A percentile compares a stretch with the other conserved stretches of the same genome.
phyloP scores from a whole-genome alignment of 2,888 invertebrate genomes.

The Lacanobia oleracea region DNA sequence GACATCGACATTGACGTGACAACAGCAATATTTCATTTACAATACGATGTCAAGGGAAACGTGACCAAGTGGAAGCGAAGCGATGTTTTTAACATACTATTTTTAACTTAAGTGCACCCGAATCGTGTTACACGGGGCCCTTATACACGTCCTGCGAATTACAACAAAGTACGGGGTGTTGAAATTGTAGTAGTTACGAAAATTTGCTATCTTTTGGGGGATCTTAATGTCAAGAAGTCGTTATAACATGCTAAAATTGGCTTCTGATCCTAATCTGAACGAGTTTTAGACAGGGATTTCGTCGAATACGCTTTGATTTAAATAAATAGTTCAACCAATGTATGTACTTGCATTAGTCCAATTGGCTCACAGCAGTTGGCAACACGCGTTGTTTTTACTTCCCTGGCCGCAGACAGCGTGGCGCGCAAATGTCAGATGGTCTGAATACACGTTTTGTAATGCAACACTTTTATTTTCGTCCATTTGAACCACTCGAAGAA shows the following conservation, averaged over 20 bases:
- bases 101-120: slow-evolving; percentile 62
- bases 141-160: slow-evolving; percentile 45
- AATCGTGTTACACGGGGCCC: slow-evolving; percentile 48
- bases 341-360: slow-evolving; percentile 52
- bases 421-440: slow-evolving; percentile 84
- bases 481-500: slow-evolving; percentile 71
- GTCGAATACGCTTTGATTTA: slow-evolving; percentile 22
- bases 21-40: slow-evolving; percentile 66
- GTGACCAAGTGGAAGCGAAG: slow-evolving; percentile 78
- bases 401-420: slow-evolving; percentile 82
- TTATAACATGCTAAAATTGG: slow-evolving; percentile 30
- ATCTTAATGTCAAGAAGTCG: slow-evolving; percentile 47
- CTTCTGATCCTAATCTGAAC: slow-evolving; percentile 33
- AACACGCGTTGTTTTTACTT: slow-evolving; percentile 71
- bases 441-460: slow-evolving; percentile 69
- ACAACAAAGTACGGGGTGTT: slow-evolving; percentile 31
- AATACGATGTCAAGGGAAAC: slow-evolving; percentile 80
- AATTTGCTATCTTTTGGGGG: slow-evolving; percentile 44
- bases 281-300: slow-evolving; percentile 26
- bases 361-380: slow-evolving; percentile 76
- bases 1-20: slow-evolving; percentile 76
- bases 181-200: slow-evolving; percentile 47
- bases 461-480: slow-evolving; percentile 68
- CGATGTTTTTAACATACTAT: slow-evolving; percentile 64
- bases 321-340: slow-evolving; percentile 20